Conservation (phyloP, 1,140 invertebrate species). For the Nasonia vitripennis region DNA sequence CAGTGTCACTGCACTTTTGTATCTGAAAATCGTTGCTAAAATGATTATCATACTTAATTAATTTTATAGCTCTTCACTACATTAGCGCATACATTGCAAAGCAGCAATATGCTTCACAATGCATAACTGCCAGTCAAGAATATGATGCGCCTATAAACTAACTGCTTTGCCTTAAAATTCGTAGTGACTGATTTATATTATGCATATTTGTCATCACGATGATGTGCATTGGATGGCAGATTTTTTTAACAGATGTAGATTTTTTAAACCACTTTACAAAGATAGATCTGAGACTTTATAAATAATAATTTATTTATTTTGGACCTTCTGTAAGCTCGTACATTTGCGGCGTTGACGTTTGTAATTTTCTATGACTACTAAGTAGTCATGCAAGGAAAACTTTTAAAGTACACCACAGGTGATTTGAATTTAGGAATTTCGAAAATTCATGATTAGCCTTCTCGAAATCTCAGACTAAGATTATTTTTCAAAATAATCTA, state of each 20-base stretch:
- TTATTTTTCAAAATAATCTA: conserved; percentile 32
- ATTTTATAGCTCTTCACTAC: conserved; percentile 8
- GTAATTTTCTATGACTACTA: conserved; percentile 25
- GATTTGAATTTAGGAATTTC: conserved; percentile 2
- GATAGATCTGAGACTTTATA: conserved; percentile 33
- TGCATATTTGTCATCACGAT: conserved; percentile 29
- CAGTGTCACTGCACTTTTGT: conserved; percentile 36
- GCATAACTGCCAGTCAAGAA: conserved; percentile 32
- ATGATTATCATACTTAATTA: conserved; percentile 48
- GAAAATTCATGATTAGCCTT: conserved; percentile 1
- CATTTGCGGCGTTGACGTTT: conserved; percentile 19
- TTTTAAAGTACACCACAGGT: neutral
- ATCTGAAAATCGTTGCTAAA: conserved; percentile 22
- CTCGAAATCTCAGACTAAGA: conserved; percentile 23
- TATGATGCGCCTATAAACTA: conserved; percentile 17
- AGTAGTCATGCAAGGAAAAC: conserved; percentile 33
- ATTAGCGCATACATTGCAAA: conserved; percentile 13
- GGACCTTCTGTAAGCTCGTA: conserved; percentile 28
- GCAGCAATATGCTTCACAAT: neutral
- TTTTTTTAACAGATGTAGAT: conserved; percentile 31
- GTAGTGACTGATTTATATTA: conserved; percentile 18
- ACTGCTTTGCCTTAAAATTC: conserved; percentile 36
- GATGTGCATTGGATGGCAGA: conserved; percentile 14
- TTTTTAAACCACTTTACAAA: conserved; percentile 36
- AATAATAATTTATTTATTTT: conserved; percentile 42